These are phyloP conservation scores for Danionella cerebrum DNA, from an alignment of 2,113 vertebrate genomes.

Conservation along the genomic window DNA sequence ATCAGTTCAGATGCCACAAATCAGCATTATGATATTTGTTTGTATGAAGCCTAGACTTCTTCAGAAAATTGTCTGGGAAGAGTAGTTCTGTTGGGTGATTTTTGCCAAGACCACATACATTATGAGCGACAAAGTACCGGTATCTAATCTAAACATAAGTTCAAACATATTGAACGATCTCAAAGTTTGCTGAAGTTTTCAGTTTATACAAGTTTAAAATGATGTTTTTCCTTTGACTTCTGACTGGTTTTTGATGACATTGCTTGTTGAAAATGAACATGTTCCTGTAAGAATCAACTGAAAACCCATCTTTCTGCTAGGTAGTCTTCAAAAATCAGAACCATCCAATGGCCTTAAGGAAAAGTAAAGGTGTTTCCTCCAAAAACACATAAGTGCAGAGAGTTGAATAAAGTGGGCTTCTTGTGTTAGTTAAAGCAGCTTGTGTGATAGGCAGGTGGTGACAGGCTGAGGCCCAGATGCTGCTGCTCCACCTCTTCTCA, in stretches of 20 bases:
- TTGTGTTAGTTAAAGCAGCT: conserved; percentile 4
- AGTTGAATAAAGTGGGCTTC: neutral
- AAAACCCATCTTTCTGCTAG: no score
- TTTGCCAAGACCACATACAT: conserved; percentile 31
- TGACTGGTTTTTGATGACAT: conserved; percentile 34
- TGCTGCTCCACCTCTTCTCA: conserved; percentile 65
- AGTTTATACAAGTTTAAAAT: no score
- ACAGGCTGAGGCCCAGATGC: conserved; percentile 59
- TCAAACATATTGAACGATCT: no score
- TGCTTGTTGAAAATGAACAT: conserved; percentile 31
- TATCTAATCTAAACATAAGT: no score
- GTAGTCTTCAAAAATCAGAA: no score
- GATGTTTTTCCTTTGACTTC: conserved; percentile 31
- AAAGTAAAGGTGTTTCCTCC: no score
- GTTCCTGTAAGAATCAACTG: no score
- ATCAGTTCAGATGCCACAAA: conserved; percentile 59
- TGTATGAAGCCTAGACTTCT: conserved; percentile 46
- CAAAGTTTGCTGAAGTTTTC: no score
- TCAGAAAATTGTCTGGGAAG: conserved; percentile 56
- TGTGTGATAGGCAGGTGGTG: conserved; percentile 62
- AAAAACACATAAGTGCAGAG: conserved; percentile 24
- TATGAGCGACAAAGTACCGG: conserved; percentile 36
- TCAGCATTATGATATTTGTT: conserved; percentile 51
- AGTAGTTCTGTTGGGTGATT: conserved; percentile 33
- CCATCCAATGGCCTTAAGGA: neutral